Evolutionary conservation across 2,888 invertebrate species (phyloP).

Genomic region (Papilio demoleus): DNA sequence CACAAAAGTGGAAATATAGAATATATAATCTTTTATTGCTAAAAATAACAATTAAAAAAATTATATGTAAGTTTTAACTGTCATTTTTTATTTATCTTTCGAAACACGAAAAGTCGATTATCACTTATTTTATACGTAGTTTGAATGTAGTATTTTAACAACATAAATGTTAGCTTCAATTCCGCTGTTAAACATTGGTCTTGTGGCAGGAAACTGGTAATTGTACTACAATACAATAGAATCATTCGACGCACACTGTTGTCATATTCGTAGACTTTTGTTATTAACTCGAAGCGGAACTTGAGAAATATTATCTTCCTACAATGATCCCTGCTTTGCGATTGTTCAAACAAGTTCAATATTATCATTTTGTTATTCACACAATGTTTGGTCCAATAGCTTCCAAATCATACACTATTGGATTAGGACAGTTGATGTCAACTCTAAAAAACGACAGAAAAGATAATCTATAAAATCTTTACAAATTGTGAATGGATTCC

Average conservation of each 20-base stretch:
- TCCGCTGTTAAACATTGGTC: background rate
- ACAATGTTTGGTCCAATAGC: background rate
- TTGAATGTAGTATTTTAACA: background rate
- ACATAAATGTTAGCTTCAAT: background rate
- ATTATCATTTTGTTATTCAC: background rate
- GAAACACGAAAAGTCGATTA: too few relatives aligned
- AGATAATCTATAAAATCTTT: too few relatives aligned
- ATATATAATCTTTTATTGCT: too few relatives aligned
- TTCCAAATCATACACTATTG: background rate
- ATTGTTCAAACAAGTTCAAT: background rate
- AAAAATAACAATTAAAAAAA: too few relatives aligned
- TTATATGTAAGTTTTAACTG: too few relatives aligned
- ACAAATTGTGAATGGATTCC: too few relatives aligned
- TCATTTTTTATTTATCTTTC: too few relatives aligned
- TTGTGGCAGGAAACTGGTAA: constrained; percentile 8
- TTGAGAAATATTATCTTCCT: background rate
- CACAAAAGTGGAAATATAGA: too few relatives aligned
- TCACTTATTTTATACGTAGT: background rate
- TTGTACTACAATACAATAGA: background rate
- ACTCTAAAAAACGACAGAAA: too few relatives aligned
- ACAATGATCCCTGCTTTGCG: background rate
- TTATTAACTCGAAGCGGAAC: constrained; percentile 7
- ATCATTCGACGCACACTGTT: background rate
- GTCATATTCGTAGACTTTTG: background rate
- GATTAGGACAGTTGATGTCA: background rate